Evolutionary conservation across 2,888 invertebrate genomes (phyloP), one percentile per base, ranked within the genome.

Genomic region (Caradrina clavipalpis): DNA sequence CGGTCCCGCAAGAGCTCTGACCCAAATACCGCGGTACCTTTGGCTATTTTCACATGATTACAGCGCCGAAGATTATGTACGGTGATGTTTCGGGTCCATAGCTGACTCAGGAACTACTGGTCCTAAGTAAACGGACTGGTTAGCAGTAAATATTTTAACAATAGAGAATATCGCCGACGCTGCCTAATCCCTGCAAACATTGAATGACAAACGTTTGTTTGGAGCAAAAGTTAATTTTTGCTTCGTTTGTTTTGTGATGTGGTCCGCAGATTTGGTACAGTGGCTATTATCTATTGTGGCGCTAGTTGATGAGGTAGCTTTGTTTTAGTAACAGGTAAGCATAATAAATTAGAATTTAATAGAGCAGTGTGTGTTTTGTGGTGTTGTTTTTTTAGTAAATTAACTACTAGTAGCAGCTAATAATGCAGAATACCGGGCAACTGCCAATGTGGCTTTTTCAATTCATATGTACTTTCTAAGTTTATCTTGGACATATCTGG

Each of bases 131-230:
- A 92, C 90, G 74, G 63, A 71, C 78, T 73, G 82, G 83, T 82
- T 87, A 84, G 84, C 87, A 76, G 91, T 89, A 90, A 92, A 92
- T 92, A 92, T 91, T 92, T 88, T 89, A 89, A 85, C 88, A 89
- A 89, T 86, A 86, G 73, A 62, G 78, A 63, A 70, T 73, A 64
- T 69, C 74, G 85, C 73, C 59, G 63, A 76, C 82, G 67, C 65
- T 57, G 82, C 76, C 61, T 70, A 51, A 68, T 64, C 53, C 60
- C 31, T 31, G 50, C 76, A 82, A 79, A 79, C 81, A 81, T 59
- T 68, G 79, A 68, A 74, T 76, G 81, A 81, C 74, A 79, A 76
- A 79, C 68, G 74, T 81, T 81, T 80, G 75, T 80, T 66, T 77
- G 45, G 68, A 21, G 66, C 70, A 73, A 73, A 81, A 81, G 79